Percentiles rank a stretch among this genome's conserved stretches.
These are phyloP conservation scores for Heterodera filipjevi DNA, from an alignment of 2,888 invertebrate species.

Conservation along the genomic window DNA sequence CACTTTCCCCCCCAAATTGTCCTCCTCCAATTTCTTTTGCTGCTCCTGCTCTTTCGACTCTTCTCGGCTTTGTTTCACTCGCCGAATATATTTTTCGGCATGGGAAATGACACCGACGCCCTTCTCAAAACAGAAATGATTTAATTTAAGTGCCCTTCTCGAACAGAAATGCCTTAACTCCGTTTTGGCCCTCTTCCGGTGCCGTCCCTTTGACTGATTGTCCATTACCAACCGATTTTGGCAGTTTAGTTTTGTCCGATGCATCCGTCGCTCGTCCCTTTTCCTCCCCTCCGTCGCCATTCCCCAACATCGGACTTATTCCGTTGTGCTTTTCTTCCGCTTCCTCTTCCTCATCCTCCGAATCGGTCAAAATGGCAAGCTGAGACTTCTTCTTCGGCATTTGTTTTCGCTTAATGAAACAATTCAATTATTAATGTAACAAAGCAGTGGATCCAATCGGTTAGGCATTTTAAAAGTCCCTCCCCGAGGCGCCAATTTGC, in stretches of 20 bases:
- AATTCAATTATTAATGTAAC: no score
- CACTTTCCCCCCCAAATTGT: not conserved
- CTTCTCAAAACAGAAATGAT: not conserved
- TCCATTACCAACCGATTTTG: not conserved
- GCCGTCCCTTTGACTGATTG: no score
- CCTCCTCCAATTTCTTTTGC: not conserved
- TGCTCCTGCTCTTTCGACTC: not conserved
- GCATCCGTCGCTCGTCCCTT: not conserved
- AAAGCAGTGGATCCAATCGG: no score
- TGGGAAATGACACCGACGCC: not conserved
- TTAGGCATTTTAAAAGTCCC: no score
- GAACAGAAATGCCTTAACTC: not conserved
- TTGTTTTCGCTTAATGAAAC: not conserved
- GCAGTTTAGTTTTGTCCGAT: not conserved
- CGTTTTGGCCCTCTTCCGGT: no score
- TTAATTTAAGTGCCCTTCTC: not conserved
- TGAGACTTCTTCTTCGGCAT: not conserved
- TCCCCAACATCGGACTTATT: not conserved
- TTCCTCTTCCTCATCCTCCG: not conserved
- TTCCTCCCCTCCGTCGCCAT: not conserved
- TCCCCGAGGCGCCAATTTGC: no score
- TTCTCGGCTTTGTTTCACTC: constrained; percentile 1
- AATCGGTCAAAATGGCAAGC: not conserved
- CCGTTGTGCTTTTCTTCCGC: not conserved
- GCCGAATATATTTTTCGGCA: not conserved